phyloP scores from a whole-genome alignment of 30 jellyfish, hydroid and myxozoan species.

The Nemopilema nomurai region DNA sequence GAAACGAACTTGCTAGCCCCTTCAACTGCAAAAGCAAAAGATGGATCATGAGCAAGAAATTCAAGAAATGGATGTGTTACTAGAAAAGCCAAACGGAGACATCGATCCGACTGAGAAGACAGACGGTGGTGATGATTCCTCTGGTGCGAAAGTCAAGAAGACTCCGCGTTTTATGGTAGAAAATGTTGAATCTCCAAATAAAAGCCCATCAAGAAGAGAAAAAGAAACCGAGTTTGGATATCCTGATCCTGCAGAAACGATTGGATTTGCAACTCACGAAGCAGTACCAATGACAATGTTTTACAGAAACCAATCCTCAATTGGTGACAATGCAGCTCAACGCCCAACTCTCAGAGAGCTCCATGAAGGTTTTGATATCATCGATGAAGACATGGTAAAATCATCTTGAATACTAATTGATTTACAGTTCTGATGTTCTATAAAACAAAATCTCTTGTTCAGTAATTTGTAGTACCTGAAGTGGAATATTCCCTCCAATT shows the following conservation, averaged over 20 bases:
- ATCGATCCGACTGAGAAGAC: not conserved
- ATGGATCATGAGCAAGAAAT: not conserved
- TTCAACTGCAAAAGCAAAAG: not conserved
- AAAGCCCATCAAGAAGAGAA: constrained; percentile 11
- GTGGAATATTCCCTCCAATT: too few relatives aligned
- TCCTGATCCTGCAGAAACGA: constrained; percentile 58
- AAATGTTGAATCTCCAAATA: constrained; percentile 71
- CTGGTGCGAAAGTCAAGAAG: not conserved
- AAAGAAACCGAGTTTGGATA: constrained; percentile 27
- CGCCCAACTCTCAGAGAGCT: constrained; percentile 86
- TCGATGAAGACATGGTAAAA: constrained; percentile 66
- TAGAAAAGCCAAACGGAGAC: not conserved
- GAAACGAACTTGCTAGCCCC: not conserved
- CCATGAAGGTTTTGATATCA: constrained; percentile 79
- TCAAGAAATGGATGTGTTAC: not conserved
- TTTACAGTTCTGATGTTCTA: not conserved
- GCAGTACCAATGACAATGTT: constrained; percentile 93
- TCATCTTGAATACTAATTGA: too few relatives aligned
- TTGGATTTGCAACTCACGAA: constrained; percentile 89
- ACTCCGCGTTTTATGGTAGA: constrained; percentile 74
- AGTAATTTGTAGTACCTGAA: too few relatives aligned
- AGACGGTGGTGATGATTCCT: not conserved
- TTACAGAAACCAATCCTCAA: constrained; percentile 72
- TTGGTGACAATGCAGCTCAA: constrained; percentile 68
- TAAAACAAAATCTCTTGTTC: too few relatives aligned